Base-by-base conservation (phyloP, 2,888 invertebrate species). In the Heliconius charithonia region DNA sequence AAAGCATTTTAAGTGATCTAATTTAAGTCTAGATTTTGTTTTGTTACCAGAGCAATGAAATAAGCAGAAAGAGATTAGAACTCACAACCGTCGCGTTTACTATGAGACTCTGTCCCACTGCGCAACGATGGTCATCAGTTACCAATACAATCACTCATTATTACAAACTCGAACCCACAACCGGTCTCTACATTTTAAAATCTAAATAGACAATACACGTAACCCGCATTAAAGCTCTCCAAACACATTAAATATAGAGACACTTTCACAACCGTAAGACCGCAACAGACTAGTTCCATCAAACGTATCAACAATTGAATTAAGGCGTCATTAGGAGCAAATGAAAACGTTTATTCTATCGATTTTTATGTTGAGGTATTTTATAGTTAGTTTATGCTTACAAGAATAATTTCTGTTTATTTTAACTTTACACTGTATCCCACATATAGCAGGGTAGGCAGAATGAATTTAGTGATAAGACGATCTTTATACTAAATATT, bases 221-320 rank as follows among this genome's bases (percentile, higher is more conserved):
- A 41, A 41, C 32, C 19, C 41, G 25, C 74, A 74, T 74, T 63
- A 37, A 74, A 63, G 62, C 41, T 62, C 27, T 74, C 63, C 27
- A 74, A 74, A 63, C 37, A 74, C 37, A 74, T 74, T 63, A 74
- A 74, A 74, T 63, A 74, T 73, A 37, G 37, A 63, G 41, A 74
- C 74, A 63, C 41, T 74, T 73, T 29, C 56, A 72, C 72, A 72
- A 62, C 27, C 22, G 63, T 62, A 19, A 69, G 65, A 79, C 81
- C 80, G 65, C 85, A 88, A 87, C 85, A 86, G 84, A 89, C 87
- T 89, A 87, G 89, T 92, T 88, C 91, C 87, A 83, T 83, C 82
- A 81, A 84, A 87, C 84, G 88, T 86, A 87, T 86, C 88, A 83
- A 88, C 90, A 92, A 92, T 92, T 92, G 92, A 92, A 92, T 92